Base-by-base conservation (phyloP, 2,113 vertebrate genomes). In the Colaptes auratus region DNA sequence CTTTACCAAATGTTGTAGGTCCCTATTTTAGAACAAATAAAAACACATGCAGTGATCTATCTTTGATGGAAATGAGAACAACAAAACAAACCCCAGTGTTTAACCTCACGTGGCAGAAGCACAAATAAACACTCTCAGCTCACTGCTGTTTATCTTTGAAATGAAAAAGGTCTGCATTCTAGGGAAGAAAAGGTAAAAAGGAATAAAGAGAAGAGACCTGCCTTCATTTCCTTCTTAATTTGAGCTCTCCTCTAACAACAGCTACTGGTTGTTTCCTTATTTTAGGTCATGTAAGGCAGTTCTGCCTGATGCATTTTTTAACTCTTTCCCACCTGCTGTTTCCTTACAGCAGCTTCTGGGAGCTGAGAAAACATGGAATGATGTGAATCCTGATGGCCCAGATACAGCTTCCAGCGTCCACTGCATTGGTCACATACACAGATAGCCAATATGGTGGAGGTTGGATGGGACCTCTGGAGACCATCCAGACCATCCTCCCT, bases 351-450 rank as follows among this genome's bases (percentile, higher is more conserved):
- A 71, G 28, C 53, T 7, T 4, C 14, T n/a, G 42, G 53, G n/a
- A 84, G 39, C 53, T n/a, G 59, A 42, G 58, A 24, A 60, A 75
- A 31, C 6, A 27, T 3, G 39, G 15, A 52, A 18, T 0, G 5
- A 75, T 1, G 14, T n/a, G 48, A 48, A 73, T 10, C 35, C 19
- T 4, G 1, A 25, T 1, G 14, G 46, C 59, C 27, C 30, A 4
- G 46, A 10, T 1, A 3, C 12, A 10, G 7, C 55, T 4, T 10
- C 20, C 30, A 30, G 36, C 1, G 16, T 5, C 52, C 33, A 6
- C 33, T 2, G 15, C 39, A 3, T 10, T 1, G 23, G 36, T 0
- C 2, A 69, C 4, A 21, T 0, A 14, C 7, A 13, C 0, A 52
- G 23, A 52, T 24, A 24, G 5, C 23, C 23, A 13, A 12, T 12